Evolutionary conservation across 2,797 vertebrate genomes (phyloP).

Genomic region (Leuciscus waleckii): DNA sequence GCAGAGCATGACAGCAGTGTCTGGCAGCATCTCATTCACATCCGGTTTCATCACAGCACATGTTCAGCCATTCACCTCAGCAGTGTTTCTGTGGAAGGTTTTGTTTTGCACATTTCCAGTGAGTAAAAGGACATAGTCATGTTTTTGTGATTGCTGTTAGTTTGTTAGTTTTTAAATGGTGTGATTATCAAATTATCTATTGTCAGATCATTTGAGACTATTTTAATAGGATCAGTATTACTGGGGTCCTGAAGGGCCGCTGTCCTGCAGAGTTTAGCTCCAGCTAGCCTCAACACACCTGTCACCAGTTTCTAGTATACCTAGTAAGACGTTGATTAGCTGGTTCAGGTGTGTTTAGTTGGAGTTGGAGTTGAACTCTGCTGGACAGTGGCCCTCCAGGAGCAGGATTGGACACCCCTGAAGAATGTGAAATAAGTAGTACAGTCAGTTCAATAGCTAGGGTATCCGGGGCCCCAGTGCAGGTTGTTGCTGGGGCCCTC

Average conservation of each 20-base stretch:
- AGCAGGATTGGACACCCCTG: no score
- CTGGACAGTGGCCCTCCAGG: no score
- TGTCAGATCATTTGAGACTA: background rate
- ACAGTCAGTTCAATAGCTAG: no score
- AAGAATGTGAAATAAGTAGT: no score
- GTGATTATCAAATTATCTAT: background rate
- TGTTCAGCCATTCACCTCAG: slow-evolving; percentile 19
- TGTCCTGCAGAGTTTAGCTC: background rate
- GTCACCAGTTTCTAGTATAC: no score
- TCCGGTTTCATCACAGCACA: slow-evolving; percentile 23
- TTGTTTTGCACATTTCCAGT: background rate
- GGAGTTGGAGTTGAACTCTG: no score
- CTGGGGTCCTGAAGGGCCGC: background rate
- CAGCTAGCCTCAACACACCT: no score
- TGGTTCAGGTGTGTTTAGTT: no score
- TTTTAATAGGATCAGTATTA: background rate
- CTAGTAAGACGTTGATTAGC: no score
- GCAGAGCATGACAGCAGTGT: slow-evolving; percentile 49
- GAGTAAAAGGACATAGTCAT: background rate
- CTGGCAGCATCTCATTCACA: slow-evolving; percentile 36
- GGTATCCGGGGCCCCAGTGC: no score
- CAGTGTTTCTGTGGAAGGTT: slow-evolving; percentile 43
- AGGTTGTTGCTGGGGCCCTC: no score
- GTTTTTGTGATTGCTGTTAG: background rate
- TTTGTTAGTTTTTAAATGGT: background rate